phyloP scores from a whole-genome alignment of 2,797 vertebrate species.

The Falco rusticolus region DNA sequence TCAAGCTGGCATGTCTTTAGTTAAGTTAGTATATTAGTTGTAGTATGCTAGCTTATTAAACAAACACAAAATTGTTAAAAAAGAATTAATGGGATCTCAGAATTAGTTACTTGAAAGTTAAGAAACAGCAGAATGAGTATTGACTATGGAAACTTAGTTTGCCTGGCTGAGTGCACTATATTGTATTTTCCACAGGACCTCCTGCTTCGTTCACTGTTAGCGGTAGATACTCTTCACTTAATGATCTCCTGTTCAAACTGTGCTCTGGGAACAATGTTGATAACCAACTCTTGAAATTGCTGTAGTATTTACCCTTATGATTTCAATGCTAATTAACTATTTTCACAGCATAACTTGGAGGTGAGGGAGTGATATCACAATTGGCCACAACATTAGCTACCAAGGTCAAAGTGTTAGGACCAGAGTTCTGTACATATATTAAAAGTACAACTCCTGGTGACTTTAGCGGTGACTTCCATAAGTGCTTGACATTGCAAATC shows the following conservation, averaged over 20 bases:
- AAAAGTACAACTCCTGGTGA: not conserved
- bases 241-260: not conserved
- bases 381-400: not conserved
- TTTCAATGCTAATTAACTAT: not conserved
- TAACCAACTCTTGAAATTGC: not conserved
- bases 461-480: not conserved
- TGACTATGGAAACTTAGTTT: not conserved
- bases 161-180: not conserved
- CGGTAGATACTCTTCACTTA: not conserved
- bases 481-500: not conserved
- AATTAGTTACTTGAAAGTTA: not conserved
- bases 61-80: not conserved
- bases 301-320: not conserved
- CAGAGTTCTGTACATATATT: not conserved
- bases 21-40: not conserved
- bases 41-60: not conserved
- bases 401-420: not conserved
- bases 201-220: not conserved
- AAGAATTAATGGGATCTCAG: not conserved
- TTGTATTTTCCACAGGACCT: not conserved
- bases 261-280: not conserved
- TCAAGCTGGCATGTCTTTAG: not conserved
- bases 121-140: not conserved
- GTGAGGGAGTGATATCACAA: not conserved
- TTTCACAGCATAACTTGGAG: not conserved